Evolutionary conservation across 2,888 invertebrate species (phyloP).

Genomic region (Nemapogon koenigi): DNA sequence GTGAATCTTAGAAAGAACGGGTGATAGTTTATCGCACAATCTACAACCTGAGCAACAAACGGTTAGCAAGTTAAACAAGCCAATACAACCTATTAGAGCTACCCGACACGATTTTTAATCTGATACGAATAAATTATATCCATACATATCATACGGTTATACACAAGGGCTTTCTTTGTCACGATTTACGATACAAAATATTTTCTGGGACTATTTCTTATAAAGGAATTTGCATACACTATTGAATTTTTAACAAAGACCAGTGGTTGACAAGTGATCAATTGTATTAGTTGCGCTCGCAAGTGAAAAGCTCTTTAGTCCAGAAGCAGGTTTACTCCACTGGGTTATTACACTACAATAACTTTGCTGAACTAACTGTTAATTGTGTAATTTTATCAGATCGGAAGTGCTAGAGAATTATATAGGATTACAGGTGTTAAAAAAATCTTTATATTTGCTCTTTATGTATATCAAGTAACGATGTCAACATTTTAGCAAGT

Average conservation of each 20-base stretch:
- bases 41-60: conserved; percentile 37
- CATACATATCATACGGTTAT: no score
- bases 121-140: conserved; percentile 7
- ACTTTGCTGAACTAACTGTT: conserved; percentile 29
- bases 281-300: conserved; percentile 43
- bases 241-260: conserved; percentile 26
- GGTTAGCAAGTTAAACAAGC: conserved; percentile 57
- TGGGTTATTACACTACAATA: conserved; percentile 57
- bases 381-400: no score
- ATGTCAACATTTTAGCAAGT: no score
- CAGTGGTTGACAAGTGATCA: conserved; percentile 49
- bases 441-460: no score
- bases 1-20: no score
- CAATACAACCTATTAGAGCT: conserved; percentile 28
- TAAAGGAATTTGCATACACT: conserved; percentile 30
- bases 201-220: conserved; percentile 18
- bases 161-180: background rate
- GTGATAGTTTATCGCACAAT: no score
- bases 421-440: no score
- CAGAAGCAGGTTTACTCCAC: conserved; percentile 25
- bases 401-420: no score
- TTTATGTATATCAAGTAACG: no score
- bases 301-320: conserved; percentile 33
- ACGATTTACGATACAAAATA: conserved; percentile 30
- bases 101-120: conserved; percentile 14